Conservation (phyloP, 2,113 vertebrate genomes). For the Campylorhamphus procurvoides region DNA sequence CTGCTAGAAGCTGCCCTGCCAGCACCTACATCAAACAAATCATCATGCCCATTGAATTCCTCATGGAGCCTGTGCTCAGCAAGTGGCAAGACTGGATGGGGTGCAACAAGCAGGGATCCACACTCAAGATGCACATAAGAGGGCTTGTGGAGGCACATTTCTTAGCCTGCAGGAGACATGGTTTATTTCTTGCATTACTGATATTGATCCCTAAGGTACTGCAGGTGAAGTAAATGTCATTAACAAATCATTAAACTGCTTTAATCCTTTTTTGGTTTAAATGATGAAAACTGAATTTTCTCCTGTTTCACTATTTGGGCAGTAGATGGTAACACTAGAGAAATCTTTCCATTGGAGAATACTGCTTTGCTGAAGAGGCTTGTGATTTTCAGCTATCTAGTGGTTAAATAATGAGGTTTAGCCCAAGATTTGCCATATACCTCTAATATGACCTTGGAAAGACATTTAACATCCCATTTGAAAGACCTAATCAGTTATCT, state of each 20-base stretch:
- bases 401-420: background rate
- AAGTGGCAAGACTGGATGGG: accelerated
- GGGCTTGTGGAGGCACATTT: background rate
- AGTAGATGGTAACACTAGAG: background rate
- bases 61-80: background rate
- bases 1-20: background rate
- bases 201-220: background rate
- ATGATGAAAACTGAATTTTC: background rate
- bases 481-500: background rate
- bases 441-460: background rate
- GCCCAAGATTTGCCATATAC: background rate
- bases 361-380: background rate
- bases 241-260: background rate
- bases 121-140: accelerated
- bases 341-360: background rate
- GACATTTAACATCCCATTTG: background rate
- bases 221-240: background rate
- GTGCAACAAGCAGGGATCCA: background rate
- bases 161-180: background rate
- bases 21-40: background rate
- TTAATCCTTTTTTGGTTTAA: background rate
- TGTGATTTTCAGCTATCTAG: background rate
- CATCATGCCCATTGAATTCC: accelerated
- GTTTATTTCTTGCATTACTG: background rate
- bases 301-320: background rate